phyloP scores from a whole-genome alignment of 64 coral and sea anemone species.

The Platygyra sinensis region DNA sequence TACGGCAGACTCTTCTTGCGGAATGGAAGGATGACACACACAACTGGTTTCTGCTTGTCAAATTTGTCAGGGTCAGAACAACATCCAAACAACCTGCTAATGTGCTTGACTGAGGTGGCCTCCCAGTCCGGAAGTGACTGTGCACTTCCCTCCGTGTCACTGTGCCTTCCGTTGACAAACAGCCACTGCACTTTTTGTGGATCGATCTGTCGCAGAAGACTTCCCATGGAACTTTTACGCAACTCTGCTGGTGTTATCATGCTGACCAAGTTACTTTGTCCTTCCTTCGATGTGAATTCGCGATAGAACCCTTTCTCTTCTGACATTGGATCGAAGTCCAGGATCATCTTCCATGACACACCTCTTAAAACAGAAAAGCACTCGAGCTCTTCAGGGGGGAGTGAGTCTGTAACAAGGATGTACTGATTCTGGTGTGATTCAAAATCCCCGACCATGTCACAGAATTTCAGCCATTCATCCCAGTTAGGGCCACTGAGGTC shows the following conservation, averaged over 20 bases:
- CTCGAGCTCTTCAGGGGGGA: conserved; percentile 35
- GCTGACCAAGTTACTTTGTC: conserved; percentile 50
- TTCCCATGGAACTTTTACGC: not conserved
- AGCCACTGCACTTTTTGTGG: conserved; percentile 60
- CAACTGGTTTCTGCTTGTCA: conserved; percentile 70
- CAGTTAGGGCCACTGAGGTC: conserved; percentile 51
- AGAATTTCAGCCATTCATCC: conserved; percentile 77
- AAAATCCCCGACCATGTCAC: conserved; percentile 65
- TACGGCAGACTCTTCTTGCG: conserved; percentile 14
- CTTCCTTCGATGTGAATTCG: conserved; percentile 57
- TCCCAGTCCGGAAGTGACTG: conserved; percentile 61
- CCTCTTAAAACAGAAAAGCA: conserved; percentile 68
- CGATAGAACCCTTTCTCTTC: conserved; percentile 81
- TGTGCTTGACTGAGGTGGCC: conserved; percentile 57
- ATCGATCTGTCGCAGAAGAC: conserved; percentile 57
- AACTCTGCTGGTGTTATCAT: conserved; percentile 78
- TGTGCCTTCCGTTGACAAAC: conserved; percentile 77
- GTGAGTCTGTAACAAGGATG: conserved; percentile 68
- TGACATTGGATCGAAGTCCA: conserved; percentile 79
- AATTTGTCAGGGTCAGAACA: conserved; percentile 82
- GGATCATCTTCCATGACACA: conserved; percentile 82
- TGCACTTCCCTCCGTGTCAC: conserved; percentile 40
- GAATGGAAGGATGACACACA: conserved; percentile 73
- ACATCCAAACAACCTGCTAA: conserved; percentile 65
- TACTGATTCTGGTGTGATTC: conserved; percentile 68